Percentiles rank a stretch among this genome's conserved stretches.
These are phyloP conservation scores for Nephrotoma guestfalica DNA, from an alignment of 2,888 invertebrate species.

Conservation along the genomic window DNA sequence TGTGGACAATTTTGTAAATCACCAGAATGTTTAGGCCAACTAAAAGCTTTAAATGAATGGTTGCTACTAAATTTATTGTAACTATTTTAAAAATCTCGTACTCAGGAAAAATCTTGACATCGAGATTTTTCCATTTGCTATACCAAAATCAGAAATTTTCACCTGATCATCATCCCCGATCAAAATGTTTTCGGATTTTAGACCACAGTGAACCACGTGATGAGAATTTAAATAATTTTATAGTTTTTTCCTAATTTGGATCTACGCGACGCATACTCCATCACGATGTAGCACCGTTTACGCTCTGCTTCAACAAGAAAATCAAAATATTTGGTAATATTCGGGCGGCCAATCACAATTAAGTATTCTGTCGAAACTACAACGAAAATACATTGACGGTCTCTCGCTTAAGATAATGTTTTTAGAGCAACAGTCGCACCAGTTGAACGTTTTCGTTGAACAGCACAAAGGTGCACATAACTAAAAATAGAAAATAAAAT, in stretches of 20 bases:
- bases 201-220: constrained; percentile 16
- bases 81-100: no score
- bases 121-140: no score
- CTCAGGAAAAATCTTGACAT: no score
- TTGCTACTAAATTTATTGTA: no score
- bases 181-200: constrained; percentile 14
- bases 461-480: background rate
- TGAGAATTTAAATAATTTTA: constrained; percentile 24
- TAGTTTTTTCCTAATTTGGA: constrained; percentile 23
- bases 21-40: no score
- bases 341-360: constrained; percentile 28
- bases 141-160: constrained; percentile 14
- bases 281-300: constrained; percentile 22
- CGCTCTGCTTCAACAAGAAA: constrained; percentile 20
- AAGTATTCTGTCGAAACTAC: constrained; percentile 17
- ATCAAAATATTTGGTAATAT: constrained; percentile 25
- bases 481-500: background rate
- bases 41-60: no score
- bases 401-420: background rate
- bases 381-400: background rate
- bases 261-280: constrained; percentile 27
- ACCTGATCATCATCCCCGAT: constrained; percentile 8
- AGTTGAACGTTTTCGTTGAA: background rate
- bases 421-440: background rate
- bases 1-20: no score